Percentiles rank a stretch among this genome's conserved stretches.
Conservation (phyloP, 2,888 invertebrate genomes). For the Scrobipalpa atriplicella region DNA sequence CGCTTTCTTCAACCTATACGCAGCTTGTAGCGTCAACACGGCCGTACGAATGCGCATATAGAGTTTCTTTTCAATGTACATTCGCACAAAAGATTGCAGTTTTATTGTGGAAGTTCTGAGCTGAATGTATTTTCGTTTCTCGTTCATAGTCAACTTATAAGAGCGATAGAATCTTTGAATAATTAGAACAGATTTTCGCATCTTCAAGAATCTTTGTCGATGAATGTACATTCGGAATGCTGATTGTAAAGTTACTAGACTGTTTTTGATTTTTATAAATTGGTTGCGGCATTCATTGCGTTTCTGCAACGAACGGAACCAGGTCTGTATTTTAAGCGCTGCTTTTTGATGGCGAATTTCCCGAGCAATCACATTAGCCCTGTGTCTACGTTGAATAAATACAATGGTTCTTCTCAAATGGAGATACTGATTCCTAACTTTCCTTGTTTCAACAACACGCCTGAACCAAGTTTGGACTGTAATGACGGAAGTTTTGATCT, state of each 20-base stretch:
- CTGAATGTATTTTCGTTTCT: constrained; percentile 39
- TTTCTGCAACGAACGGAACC: constrained; percentile 58
- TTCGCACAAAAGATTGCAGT: constrained; percentile 54
- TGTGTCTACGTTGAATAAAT: constrained; percentile 63
- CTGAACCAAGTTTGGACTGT: constrained; percentile 70
- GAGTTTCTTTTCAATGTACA: constrained; percentile 53
- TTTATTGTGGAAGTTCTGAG: constrained; percentile 41
- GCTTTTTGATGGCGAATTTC: constrained; percentile 46
- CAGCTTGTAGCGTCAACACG: constrained; percentile 60
- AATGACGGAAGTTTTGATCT: constrained; percentile 53
- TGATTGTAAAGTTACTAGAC: constrained; percentile 61
- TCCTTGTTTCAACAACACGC: constrained; percentile 48
- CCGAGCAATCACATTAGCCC: constrained; percentile 50
- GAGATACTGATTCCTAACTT: constrained; percentile 51
- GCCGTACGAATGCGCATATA: constrained; percentile 55
- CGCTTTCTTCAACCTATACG: constrained; percentile 59
- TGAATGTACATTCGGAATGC: constrained; percentile 57
- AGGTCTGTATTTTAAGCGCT: constrained; percentile 62
- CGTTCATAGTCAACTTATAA: constrained; percentile 46
- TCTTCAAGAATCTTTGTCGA: constrained; percentile 48
- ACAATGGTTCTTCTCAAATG: constrained; percentile 49
- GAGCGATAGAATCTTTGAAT: constrained; percentile 71
- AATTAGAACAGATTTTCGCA: constrained; percentile 48
- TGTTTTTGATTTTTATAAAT: constrained; percentile 53
- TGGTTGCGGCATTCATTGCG: constrained; percentile 51